These are phyloP conservation scores for Amphiprion clarkii DNA, from an alignment of 2,797 vertebrate genomes.

Conservation along the genomic window DNA sequence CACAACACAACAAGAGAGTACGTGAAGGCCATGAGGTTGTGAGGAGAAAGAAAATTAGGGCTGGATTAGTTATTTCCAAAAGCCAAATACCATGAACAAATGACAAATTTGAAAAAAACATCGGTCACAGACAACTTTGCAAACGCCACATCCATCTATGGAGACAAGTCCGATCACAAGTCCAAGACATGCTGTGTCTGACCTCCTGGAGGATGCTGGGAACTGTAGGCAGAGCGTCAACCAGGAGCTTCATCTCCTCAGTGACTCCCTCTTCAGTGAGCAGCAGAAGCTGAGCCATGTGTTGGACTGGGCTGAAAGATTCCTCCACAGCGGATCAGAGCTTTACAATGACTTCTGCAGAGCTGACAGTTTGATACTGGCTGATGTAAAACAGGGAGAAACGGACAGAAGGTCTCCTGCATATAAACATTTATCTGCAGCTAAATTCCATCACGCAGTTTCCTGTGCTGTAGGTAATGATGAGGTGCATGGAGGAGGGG, in stretches of 20 bases:
- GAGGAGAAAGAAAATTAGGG: too few relatives aligned
- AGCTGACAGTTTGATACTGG: conserved; percentile 16
- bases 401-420: not conserved
- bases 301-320: conserved; percentile 77
- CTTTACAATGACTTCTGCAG: conserved; percentile 26
- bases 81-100: not conserved
- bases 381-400: not conserved
- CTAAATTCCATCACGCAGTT: not conserved
- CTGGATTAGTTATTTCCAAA: not conserved
- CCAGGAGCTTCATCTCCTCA: conserved; percentile 47
- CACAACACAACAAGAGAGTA: not conserved
- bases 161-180: not conserved
- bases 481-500: not conserved
- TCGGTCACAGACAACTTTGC: conserved; percentile 1
- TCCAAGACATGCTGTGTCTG: not conserved
- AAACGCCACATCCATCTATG: conserved; percentile 8
- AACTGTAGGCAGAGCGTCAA: conserved; percentile 20
- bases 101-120: conserved; percentile 18
- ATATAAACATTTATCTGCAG: not conserved
- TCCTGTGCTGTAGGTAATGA: not conserved
- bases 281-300: conserved; percentile 79
- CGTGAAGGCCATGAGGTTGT: not conserved
- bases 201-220: conserved; percentile 41
- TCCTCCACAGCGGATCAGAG: conserved; percentile 51
- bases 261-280: conserved; percentile 68